Evolutionary conservation across 2,888 invertebrate genomes (phyloP), one percentile per base, ranked within the genome.

Genomic region (Ochlodes sylvanus): DNA sequence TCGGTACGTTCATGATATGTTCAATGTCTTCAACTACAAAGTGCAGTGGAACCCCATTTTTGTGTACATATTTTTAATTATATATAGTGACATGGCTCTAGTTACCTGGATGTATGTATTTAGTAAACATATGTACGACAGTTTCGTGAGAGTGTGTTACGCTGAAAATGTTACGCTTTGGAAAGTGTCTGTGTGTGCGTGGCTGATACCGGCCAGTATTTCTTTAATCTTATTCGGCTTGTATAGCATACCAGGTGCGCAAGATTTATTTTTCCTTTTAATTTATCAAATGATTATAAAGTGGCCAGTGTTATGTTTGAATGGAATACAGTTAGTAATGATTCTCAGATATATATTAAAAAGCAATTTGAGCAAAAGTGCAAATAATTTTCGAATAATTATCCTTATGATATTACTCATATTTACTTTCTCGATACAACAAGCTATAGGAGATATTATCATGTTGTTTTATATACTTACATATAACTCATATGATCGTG

Each of bases 61-160:
- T 21, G 60, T 72, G 15, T 81, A 84, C 54, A 52, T 78, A 1
- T 68, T 83, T 1, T 57, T 76, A 0, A 73, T 85, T 63, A 72
- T 83, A 0, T 90, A 87, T 70, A 82, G 89, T 0, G 92, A 92
- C 71, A 75, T 85, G 56, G 77, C 77, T 0, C 76, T 91, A 1
- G 79, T 90, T 0, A 71, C 75, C 2, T 92, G 92, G 92, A 92
- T 90, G 90, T 88, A 83, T 61, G 72, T 87, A 3, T 92, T 90
- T 61, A 92, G 80, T 42, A 85, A 82, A 52, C 85, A 87, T 27
- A 90, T 92, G 83, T 86, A 90, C 63, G 76, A 82, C 2, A 82
- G 80, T 69, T 79, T 92, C 57, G 92, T 89, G 9, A 87, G 82
- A 74, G 85, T 92, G 15, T 87, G 90, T 60, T 75, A 74, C 61